Evolutionary conservation across 2,113 vertebrate genomes (phyloP), one percentile per base, ranked within the genome.

Genomic region (Leptocoma aspasia): DNA sequence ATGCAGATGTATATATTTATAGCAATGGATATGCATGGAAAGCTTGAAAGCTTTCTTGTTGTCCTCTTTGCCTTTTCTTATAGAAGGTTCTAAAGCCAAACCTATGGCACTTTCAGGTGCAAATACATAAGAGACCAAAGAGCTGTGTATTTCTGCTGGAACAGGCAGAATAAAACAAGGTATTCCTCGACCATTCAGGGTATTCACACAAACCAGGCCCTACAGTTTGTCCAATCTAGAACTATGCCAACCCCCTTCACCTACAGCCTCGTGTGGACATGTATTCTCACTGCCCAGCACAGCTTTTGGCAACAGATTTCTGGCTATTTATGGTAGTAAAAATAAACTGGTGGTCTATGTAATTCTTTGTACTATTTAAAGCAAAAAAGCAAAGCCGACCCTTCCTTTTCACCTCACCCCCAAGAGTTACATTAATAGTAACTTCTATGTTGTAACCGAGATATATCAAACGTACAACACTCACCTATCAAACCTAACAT

Each of bases 1-100:
- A 88, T 41, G 35, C 39, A 90, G 77, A 73, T 54, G 35, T 37
- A 8, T 47, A 37, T 64, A 81, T 87, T 96, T 76, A n/a, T 95
- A 79, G 52, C 23, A 20, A 66, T 28, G 9, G 21, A 39, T 72
- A 89, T 6, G 16, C 31, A 35, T 13, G 35, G 60, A 82, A 76
- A 80, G n/a, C 28, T 22, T 39, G 16, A 76, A 69, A 76, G 59
- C 18, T 53, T 76, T 86, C n/a, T 78, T 13, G 9, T 78, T 84
- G 78, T 47, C 20, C 15, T 49, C 20, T 75, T 68, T 80, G 35
- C 20, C 5, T 35, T 68, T 70, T 71, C 44, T 71, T 44, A 45
- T 3, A 13, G 45, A 87, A 69, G 28, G 28, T 50, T 82, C 47
- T 77, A 87, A 89, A 87, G 54, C 37, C 53, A 64, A 57, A 50